Conservation (phyloP, 2,113 vertebrate genomes). For the Spheniscus mendiculus region DNA sequence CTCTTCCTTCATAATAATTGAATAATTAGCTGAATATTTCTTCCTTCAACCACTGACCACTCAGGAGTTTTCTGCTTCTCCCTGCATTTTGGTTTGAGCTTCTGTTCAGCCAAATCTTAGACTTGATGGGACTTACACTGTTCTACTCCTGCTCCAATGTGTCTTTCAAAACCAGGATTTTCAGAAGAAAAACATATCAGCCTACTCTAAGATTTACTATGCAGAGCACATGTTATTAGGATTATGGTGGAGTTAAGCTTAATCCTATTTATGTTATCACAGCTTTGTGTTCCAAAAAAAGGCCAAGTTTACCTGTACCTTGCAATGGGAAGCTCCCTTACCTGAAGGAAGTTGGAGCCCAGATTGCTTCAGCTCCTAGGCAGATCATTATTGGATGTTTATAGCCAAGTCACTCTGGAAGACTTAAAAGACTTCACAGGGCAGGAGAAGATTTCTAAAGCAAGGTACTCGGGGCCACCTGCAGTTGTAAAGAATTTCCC, state of each 20-base stretch:
- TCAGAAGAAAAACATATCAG: neutral
- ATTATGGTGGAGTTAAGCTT: constrained; percentile 57
- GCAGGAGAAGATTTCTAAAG: neutral
- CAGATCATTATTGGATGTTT: neutral
- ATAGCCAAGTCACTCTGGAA: neutral
- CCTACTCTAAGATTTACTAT: neutral
- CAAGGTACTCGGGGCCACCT: neutral
- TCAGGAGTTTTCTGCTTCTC: neutral
- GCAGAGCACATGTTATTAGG: constrained; percentile 29
- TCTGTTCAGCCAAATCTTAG: neutral
- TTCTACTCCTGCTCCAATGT: neutral
- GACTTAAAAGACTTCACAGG: neutral
- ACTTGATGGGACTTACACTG: neutral
- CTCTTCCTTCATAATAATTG: neutral
- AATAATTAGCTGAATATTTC: neutral
- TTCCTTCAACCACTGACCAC: neutral
- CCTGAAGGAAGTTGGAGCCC: neutral
- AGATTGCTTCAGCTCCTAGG: neutral
- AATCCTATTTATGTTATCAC: constrained; percentile 66
- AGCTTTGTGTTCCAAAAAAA: constrained; percentile 70
- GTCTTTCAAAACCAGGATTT: neutral
- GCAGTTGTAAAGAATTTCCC: neutral
- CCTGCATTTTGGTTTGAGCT: neutral
- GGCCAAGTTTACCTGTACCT: constrained; percentile 25
- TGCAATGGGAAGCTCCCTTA: neutral